Evolutionary conservation across 2,888 invertebrate species (phyloP), one percentile per base, ranked within the genome.

Genomic region (Sialis fuliginosa): DNA sequence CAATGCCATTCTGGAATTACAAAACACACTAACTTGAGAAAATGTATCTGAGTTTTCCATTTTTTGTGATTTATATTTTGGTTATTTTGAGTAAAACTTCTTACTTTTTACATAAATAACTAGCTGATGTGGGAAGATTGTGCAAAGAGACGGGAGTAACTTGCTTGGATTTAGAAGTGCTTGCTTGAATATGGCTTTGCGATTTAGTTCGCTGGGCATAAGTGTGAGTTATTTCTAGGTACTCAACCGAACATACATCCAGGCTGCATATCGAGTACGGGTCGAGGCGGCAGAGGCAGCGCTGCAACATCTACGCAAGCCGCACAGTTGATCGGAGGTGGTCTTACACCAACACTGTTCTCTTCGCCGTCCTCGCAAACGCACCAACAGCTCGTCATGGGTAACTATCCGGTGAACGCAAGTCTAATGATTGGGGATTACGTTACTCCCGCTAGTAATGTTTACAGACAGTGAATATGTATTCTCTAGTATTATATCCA

Each of bases 381-480:
- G 59, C 49, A 49, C 33, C 65, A 63, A 52, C 66, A 67, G 48
- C 66, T 75, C 57, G 72, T 77, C 52, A 70, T 75, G 64, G 73
- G 75, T 52, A 75, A 74, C 56, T 80, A 77, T 58, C 78, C 79
- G 52, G 74, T 80, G 55, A 80, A 77, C 64, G 75, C 76, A 57
- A 79, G 76, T 62, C 67, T 81, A 59, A 81, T 81, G 81, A 81
- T 81, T 56, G 81, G 81, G 45, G 81, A 81, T 62, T 81, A 81
- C 62, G 79, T 79, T 51, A 74, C 75, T 50, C 72, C 75, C 39
- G 71, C 71, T 48, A 69, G 67, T 56, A 68, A 67, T 51, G 67
- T 71, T 35, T 49, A 49, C 42, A 46, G 49, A 7, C 49, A 49
- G 42, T 49, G 39, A 49, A 10, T 10, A 39, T 22, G 22, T 22